Evolutionary conservation across 2,888 invertebrate species (phyloP).

Genomic region (Himalopsyche japonica): DNA sequence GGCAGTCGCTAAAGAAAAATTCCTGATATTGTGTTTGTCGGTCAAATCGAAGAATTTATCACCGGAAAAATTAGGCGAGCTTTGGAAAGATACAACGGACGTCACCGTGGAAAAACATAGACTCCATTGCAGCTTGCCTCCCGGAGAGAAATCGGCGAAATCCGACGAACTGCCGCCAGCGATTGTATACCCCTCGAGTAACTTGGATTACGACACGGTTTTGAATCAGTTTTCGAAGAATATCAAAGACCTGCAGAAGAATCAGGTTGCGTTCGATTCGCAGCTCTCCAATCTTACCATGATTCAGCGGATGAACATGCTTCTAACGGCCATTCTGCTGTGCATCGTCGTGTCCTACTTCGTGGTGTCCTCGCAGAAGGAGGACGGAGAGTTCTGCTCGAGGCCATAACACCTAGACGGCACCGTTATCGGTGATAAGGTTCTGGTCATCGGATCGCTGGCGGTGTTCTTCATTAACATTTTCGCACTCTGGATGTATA

Average conservation of each 20-base stretch:
- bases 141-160: background rate
- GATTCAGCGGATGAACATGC: conserved; percentile 20
- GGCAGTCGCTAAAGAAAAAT: conserved; percentile 78
- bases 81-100: conserved; percentile 70
- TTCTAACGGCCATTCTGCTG: conserved; percentile 27
- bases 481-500: background rate
- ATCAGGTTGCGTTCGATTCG: conserved; percentile 16
- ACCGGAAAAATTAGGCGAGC: conserved; percentile 66
- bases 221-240: conserved; percentile 10
- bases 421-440: background rate
- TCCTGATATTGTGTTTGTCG: conserved; percentile 82
- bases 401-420: conserved; percentile 26
- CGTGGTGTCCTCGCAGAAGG: conserved; percentile 1
- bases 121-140: conserved; percentile 62
- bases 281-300: conserved; percentile 33
- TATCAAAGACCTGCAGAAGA: conserved; percentile 2
- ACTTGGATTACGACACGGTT: conserved; percentile 2
- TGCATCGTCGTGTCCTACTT: conserved; percentile 30
- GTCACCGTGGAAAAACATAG: conserved; percentile 71
- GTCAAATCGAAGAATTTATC: conserved; percentile 62
- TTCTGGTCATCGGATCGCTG: background rate
- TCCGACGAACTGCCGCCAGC: background rate
- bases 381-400: conserved; percentile 23
- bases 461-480: background rate
- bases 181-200: background rate